Percentiles rank a stretch among this genome's conserved stretches.
phyloP scores from a whole-genome alignment of 2,797 vertebrate species.

The Austrolebias charrua region DNA sequence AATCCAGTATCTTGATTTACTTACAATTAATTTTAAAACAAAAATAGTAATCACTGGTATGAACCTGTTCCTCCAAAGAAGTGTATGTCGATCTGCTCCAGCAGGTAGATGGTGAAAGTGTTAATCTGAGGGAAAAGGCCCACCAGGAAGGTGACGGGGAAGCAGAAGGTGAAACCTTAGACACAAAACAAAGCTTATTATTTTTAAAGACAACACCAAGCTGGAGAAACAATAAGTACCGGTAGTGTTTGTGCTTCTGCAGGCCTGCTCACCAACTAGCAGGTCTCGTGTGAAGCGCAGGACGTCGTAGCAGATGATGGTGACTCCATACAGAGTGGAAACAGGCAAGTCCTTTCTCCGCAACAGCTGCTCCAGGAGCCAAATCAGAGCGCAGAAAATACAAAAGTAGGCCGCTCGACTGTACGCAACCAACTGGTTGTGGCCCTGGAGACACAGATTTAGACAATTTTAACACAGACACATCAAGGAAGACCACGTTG shows the following conservation, averaged over 20 bases:
- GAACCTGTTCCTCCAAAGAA: conserved; percentile 94
- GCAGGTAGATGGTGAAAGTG: conserved; percentile 92
- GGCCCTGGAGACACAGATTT: conserved; percentile 80
- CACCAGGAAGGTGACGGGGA: conserved; percentile 92
- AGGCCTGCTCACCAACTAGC: conserved; percentile 84
- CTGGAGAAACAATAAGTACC: too few relatives aligned
- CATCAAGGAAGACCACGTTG: too few relatives aligned
- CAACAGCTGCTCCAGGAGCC: conserved; percentile 90
- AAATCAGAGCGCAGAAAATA: conserved; percentile 92
- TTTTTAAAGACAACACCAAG: neutral
- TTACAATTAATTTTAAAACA: neutral
- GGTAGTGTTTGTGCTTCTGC: neutral
- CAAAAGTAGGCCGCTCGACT: conserved; percentile 97
- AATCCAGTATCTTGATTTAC: neutral
- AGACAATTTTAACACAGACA: neutral
- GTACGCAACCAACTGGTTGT: conserved; percentile 96
- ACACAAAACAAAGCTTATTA: conserved; percentile 16
- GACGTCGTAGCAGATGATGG: conserved; percentile 85
- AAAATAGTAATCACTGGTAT: conserved; percentile 1
- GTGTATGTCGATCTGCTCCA: conserved; percentile 96
- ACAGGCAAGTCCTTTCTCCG: conserved; percentile 83
- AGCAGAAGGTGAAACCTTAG: conserved; percentile 92
- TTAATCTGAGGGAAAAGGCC: conserved; percentile 98
- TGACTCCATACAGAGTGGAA: conserved; percentile 88
- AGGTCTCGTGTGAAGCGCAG: conserved; percentile 84